These are phyloP conservation scores for Coracias cyanogaster DNA, from an alignment of 2,797 vertebrate genomes.

Conservation along the genomic window DNA sequence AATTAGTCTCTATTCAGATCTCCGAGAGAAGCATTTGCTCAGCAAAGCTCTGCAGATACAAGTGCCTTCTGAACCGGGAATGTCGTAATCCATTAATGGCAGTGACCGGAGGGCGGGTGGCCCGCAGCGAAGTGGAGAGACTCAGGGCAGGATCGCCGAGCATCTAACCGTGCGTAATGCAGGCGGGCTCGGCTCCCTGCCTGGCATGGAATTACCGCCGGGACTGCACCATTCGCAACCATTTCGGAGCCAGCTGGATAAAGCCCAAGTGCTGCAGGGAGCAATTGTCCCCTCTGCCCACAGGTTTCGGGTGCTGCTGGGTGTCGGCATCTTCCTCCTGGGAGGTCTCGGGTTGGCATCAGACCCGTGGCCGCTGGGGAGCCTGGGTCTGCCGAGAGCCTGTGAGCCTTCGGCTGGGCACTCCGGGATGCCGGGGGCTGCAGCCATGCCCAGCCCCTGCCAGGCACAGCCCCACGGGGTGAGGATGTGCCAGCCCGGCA, in stretches of 20 bases:
- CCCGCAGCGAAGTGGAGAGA: background rate
- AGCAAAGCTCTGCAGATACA: background rate
- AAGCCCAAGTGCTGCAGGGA: background rate
- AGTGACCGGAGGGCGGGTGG: background rate
- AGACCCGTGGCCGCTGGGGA: background rate
- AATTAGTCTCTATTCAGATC: background rate
- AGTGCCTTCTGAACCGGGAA: background rate
- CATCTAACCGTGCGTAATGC: background rate
- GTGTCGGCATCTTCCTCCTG: fast-evolving
- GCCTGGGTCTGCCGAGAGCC: fast-evolving
- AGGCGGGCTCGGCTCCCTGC: background rate
- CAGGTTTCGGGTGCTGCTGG: fast-evolving
- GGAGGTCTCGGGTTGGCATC: background rate
- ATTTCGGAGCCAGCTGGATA: background rate
- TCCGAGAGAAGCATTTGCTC: background rate
- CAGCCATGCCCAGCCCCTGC: background rate
- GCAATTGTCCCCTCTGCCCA: background rate
- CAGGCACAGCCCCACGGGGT: fast-evolving
- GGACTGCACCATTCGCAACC: background rate
- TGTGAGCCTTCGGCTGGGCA: fast-evolving
- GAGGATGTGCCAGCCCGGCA: background rate
- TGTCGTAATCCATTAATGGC: fast-evolving
- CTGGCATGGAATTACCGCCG: background rate
- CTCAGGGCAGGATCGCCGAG: background rate
- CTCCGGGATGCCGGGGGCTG: background rate